Evolutionary conservation across 2,113 vertebrate species (phyloP), one percentile per base, ranked within the genome.

Genomic region (Capricornis sumatraensis): DNA sequence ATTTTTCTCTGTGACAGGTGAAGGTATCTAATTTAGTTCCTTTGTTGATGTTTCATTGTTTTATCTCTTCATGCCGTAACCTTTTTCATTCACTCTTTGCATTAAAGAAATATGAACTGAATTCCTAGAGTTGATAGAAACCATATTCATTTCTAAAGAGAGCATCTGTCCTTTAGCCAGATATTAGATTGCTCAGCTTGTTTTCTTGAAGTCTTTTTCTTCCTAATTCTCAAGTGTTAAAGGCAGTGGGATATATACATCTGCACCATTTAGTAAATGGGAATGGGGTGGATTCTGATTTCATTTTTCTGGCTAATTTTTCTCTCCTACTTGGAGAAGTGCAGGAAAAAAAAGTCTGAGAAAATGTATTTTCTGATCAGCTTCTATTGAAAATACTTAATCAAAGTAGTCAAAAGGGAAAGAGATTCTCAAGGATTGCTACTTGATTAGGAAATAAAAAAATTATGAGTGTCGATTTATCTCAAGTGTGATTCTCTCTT

Each of bases 31-130:
- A 87, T 93, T 90, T 81, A 81, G 74, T 93, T 90, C 83, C 30
- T 60, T 47, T 53, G 64, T 81, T 92, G 76, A 62, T 87, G 36
- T 33, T 81, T 52, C 27, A 43, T 50, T 85, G 28, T 96, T 95
- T 82, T 88, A 6, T 93, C 33, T 96, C 62, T 86, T 89, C 47
- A n/a, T 71, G 52, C 50, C 50, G 1, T 93, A 67, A 95, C 64
- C 19, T 88, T 95, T 62, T 74, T 67, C 45, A 82, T 82, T 82
- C 15, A 6, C 12, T 94, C 45, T 89, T 93, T 90, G 83, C 45
- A 58, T 91, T 93, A 62, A 94, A 94, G 95, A 96, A 76, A 90
- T 81, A 79, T 40, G 57, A 86, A 83, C 16, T 87, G 81, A 88
- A 57, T 88, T 94, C 45, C 52, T 74, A 86, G 60, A 92, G 40